Percentiles rank a stretch among this genome's conserved stretches.
phyloP scores from a whole-genome alignment of 1,140 invertebrate species.

The Stenopsyche tienmushanensis region DNA sequence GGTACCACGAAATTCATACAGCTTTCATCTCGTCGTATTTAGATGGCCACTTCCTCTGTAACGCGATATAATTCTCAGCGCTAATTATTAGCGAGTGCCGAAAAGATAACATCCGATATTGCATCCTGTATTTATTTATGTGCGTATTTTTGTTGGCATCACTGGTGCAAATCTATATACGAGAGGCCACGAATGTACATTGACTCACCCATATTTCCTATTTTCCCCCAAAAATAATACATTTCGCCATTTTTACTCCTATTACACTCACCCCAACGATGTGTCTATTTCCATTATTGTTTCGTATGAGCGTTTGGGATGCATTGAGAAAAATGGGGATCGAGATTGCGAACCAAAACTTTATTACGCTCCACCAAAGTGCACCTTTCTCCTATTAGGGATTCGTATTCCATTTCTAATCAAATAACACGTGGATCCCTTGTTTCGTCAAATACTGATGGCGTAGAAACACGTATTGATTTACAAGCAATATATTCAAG shows the following conservation, averaged over 20 bases:
- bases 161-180: too few relatives aligned
- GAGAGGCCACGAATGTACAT: too few relatives aligned
- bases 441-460: background rate
- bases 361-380: conserved; percentile 23
- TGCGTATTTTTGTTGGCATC: too few relatives aligned
- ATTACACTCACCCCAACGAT: conserved; percentile 4
- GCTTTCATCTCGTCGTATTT: too few relatives aligned
- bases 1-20: too few relatives aligned
- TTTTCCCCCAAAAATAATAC: conserved; percentile 13
- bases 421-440: conserved; percentile 19
- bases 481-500: too few relatives aligned
- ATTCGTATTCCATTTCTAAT: conserved; percentile 22
- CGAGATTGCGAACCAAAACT: conserved; percentile 27
- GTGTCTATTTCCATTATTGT: conserved; percentile 31
- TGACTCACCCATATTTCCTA: background rate
- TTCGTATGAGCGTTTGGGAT: conserved; percentile 4
- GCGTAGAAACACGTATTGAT: conserved; percentile 7
- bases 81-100: too few relatives aligned
- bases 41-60: too few relatives aligned
- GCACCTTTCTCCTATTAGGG: conserved; percentile 16
- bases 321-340: conserved; percentile 30
- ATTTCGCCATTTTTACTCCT: conserved; percentile 8
- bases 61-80: too few relatives aligned
- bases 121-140: too few relatives aligned
- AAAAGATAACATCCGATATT: too few relatives aligned